Evolutionary conservation across 2,113 vertebrate genomes (phyloP).

Genomic region (Odocoileus hemionus): DNA sequence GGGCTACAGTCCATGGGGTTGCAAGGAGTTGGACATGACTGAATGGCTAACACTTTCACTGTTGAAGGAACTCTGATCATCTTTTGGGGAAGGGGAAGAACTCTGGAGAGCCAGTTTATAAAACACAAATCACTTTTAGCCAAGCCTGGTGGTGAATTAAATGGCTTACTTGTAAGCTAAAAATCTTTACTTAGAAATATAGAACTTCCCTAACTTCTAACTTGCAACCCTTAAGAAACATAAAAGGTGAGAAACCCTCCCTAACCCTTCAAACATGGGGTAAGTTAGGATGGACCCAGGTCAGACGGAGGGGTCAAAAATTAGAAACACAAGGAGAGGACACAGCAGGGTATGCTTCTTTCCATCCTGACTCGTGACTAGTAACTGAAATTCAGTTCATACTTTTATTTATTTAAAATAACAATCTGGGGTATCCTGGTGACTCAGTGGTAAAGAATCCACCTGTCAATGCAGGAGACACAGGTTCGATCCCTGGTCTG

Average conservation of each 20-base stretch:
- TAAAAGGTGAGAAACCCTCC: not conserved
- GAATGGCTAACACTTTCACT: not conserved
- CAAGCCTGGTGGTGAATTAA: not conserved
- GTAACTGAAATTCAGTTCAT: not conserved
- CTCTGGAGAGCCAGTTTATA: not conserved
- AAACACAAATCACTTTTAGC: not conserved
- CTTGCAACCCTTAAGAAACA: not conserved
- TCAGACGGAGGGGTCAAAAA: not conserved
- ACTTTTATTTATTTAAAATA: not conserved
- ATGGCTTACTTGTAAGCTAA: not conserved
- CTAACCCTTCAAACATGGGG: fast-evolving
- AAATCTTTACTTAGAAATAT: not conserved
- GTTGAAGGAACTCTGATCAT: not conserved
- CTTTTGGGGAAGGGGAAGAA: not conserved
- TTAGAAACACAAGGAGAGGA: not conserved
- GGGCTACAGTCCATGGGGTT: not conserved
- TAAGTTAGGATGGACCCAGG: not conserved
- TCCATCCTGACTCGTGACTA: not conserved
- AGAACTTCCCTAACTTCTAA: not conserved
- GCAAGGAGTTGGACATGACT: not conserved
- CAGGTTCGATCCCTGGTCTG: not conserved
- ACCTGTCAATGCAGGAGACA: not conserved
- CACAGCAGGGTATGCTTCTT: not conserved
- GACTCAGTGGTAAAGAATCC: not conserved
- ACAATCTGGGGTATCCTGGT: not conserved